A percentile compares a stretch with the other conserved stretches of the same genome.
Conservation (phyloP, 2,888 invertebrate species). For the Eudemis profundana region DNA sequence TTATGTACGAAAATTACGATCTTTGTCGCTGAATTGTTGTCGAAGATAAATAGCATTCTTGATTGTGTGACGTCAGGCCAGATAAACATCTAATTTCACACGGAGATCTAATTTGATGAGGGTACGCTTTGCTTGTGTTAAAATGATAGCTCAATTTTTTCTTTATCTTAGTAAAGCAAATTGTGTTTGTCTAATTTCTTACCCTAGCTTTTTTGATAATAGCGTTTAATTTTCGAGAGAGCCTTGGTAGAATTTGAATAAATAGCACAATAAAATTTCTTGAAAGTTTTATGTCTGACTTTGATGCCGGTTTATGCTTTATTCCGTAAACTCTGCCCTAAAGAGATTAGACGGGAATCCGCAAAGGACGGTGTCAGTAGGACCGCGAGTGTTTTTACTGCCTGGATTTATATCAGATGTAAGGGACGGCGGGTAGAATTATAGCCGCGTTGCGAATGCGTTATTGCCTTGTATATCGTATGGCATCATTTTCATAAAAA, state of each 20-base stretch:
- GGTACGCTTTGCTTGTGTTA: slow-evolving; percentile 25
- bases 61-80: slow-evolving; percentile 37
- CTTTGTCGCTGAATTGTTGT: slow-evolving; percentile 35
- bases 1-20: slow-evolving; percentile 50
- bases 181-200: slow-evolving; percentile 29
- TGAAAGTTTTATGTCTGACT: slow-evolving; percentile 34
- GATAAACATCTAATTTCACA: slow-evolving; percentile 41
- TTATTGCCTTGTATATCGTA: slow-evolving; percentile 52
- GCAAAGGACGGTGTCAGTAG: slow-evolving; percentile 33
- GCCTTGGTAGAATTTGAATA: slow-evolving; percentile 30
- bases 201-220: slow-evolving; percentile 29
- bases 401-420: slow-evolving; percentile 40
- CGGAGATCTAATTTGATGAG: slow-evolving; percentile 34
- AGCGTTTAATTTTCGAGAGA: slow-evolving; percentile 33
- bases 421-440: slow-evolving; percentile 50
- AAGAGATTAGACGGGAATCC: slow-evolving; percentile 43
- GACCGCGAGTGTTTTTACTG: slow-evolving; percentile 37
- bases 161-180: slow-evolving; percentile 36
- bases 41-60: slow-evolving; percentile 43
- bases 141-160: slow-evolving; percentile 28
- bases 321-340: slow-evolving; percentile 40
- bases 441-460: slow-evolving; percentile 54
- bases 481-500: slow-evolving; percentile 52
- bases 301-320: slow-evolving; percentile 40
- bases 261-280: slow-evolving; percentile 40